Evolutionary conservation across 2,113 vertebrate species (phyloP), one percentile per base, ranked within the genome.

Genomic region (Syngnathoides biaculeatus): DNA sequence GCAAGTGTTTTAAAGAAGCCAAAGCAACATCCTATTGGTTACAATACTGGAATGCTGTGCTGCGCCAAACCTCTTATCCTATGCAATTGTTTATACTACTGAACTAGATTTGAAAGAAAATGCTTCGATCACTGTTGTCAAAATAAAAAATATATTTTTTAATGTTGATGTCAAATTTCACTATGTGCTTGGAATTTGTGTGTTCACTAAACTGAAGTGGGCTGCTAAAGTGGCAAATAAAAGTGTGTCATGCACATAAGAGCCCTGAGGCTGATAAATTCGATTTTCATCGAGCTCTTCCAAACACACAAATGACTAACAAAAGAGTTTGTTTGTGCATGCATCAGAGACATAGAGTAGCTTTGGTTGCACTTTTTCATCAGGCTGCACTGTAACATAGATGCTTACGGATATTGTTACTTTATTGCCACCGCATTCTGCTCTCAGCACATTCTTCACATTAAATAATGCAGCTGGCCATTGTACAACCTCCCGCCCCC

Each of bases 391-490:
- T 74, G 70, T 83, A 77, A 82, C 68, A 61, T 74, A 74, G 64
- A 48, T 72, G 71, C 77, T 73, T 66, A 67, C 72, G 69, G 74
- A 79, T 81, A 81, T 75, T 81, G 78, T 79, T 73, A 68, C 59
- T 76, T 39, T 61, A 77, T 71, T 72, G 19, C 77, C 80, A 76
- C 87, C 82, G 81, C 73, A 78, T 78, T 83, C 75, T 83, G 75
- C 74, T 81, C 84, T 85, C 74, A 75, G 83, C 87, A 89, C 78
- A 84, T 79, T 79, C 70, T 71, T 73, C 73, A 73, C 79, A 84
- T 90, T 87, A 84, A 89, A 91, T 88, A 85, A 87, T 86, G 85
- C 84, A 89, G 81, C 75, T 84, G 73, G 77, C 81, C 72, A 83
- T 88, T 89, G 86, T 87, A 77, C 78, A 74, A 57, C 71, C 38